Conservation (phyloP, 2,113 vertebrate species). For the Brienomyrus longianalis region DNA sequence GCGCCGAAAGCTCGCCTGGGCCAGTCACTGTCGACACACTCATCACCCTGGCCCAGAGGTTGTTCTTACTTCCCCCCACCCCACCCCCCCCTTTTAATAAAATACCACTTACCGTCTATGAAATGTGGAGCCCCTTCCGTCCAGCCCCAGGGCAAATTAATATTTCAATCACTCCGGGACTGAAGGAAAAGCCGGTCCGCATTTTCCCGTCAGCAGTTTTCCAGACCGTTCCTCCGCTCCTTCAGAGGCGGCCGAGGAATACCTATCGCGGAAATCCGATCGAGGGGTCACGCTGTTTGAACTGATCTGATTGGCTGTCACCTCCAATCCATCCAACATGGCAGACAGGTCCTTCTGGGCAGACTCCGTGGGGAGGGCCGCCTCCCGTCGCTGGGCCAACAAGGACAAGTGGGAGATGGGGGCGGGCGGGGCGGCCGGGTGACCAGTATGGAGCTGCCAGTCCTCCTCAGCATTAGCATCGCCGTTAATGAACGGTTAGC, state of each 20-base stretch:
- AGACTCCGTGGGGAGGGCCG: slow-evolving; percentile 64
- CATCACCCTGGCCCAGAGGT: slow-evolving; percentile 35
- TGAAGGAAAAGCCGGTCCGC: slow-evolving; percentile 56
- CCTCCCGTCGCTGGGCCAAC: slow-evolving; percentile 74
- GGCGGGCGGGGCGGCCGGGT: slow-evolving; percentile 49
- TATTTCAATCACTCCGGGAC: slow-evolving; percentile 89
- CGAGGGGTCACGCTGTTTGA: slow-evolving; percentile 65
- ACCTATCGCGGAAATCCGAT: slow-evolving; percentile 50
- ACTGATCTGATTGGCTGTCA: slow-evolving; percentile 80
- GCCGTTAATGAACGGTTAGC: slow-evolving; percentile 95
- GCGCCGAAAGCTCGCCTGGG: slow-evolving; percentile 30
- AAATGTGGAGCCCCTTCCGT: slow-evolving; percentile 64
- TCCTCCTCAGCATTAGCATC: slow-evolving; percentile 94
- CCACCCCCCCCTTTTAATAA: slow-evolving; percentile 58
- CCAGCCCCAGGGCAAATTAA: slow-evolving; percentile 84
- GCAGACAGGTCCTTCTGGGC: slow-evolving; percentile 73
- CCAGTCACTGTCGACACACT: slow-evolving; percentile 44
- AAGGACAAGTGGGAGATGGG: slow-evolving; percentile 52
- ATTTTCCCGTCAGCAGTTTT: slow-evolving; percentile 69
- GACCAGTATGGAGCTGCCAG: slow-evolving; percentile 88
- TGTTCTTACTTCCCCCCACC: slow-evolving; percentile 25
- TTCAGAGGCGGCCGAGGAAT: slow-evolving; percentile 49
- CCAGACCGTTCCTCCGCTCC: slow-evolving; percentile 33
- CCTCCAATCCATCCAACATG: slow-evolving; percentile 69
- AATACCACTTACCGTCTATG: slow-evolving; percentile 77